Base-by-base conservation (phyloP, 2,113 vertebrate genomes). In the Hemibagrus wyckioides region DNA sequence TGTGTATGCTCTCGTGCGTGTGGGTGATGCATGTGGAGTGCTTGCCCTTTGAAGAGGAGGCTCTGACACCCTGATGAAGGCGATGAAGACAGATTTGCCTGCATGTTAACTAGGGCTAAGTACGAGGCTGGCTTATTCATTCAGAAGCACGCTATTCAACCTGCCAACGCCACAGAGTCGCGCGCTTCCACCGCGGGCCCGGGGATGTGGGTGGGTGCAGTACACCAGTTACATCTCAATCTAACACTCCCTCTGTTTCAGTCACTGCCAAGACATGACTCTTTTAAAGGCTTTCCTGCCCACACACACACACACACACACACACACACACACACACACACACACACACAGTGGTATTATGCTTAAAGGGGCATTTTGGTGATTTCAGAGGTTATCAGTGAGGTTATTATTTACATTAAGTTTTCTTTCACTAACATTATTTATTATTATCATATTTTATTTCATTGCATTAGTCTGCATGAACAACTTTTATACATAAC, bases 101-200 rank as follows among this genome's bases (percentile, higher is more conserved):
- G 93, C 91, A 94, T 94, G 93, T 92, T 93, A 93, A 95, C 86
- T 76, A 92, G 91, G n/a, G 79, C 89, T 92, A 92, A 95, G 86
- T 93, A 91, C 92, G 90, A 56, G 69, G 36, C 41, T 48, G 52
- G 56, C 80, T 76, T 63, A 61, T 86, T 83, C 71, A 85, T 87
- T 86, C 86, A 89, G 84, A 84, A 84, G 88, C 39, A 79, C 69
- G 41, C 86, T 73, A 87, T 76, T 87, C 57, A 56, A 36, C 19
- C 52, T 67, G 81, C 71, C 86, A 87, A 50, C 48, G 30, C 81
- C 25, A 71, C 14, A n/a, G 77, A 79, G 80, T 25, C 79, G 54
- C 83, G 2, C 69, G 44, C 65, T 87, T 23, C 9, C 80, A 79
- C 80, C 28, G 82, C 79, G 82, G 90, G 91, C 91, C 79, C 91